Conservation (phyloP, 2,113 vertebrate genomes). For the Petrocephalus microphthalmus region DNA sequence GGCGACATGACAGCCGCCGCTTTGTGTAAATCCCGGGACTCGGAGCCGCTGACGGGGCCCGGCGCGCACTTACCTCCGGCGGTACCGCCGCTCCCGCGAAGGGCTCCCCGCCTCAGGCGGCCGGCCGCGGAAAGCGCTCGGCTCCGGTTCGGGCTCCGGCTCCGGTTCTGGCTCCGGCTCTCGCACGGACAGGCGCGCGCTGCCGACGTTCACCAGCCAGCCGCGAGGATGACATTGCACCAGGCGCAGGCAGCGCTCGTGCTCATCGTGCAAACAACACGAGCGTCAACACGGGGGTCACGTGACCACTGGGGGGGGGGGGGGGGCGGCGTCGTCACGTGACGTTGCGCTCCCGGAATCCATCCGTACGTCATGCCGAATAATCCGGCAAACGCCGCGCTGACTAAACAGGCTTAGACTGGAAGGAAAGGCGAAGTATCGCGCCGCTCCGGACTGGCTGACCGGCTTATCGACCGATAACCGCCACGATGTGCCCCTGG, state of each 20-base stretch:
- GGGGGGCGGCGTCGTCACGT: constrained; percentile 39
- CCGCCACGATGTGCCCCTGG: not conserved
- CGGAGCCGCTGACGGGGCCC: no score
- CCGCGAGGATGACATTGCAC: constrained; percentile 55
- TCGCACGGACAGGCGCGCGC: no score
- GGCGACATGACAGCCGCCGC: constrained; percentile 15
- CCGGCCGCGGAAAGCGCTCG: constrained; percentile 19
- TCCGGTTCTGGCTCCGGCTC: no score
- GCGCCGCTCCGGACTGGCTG: no score
- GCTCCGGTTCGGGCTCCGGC: not conserved
- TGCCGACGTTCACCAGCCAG: constrained; percentile 14
- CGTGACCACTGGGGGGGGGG: constrained; percentile 36
- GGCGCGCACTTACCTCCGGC: constrained; percentile 36
- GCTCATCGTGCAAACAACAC: constrained; percentile 33
- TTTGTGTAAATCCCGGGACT: not conserved
- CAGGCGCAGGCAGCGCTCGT: constrained; percentile 31
- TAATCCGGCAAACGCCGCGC: no score
- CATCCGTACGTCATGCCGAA: not conserved
- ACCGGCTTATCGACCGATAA: no score
- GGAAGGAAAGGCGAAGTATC: no score
- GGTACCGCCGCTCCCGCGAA: no score
- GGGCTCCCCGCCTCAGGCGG: no score
- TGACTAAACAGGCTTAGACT: no score
- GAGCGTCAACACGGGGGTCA: constrained; percentile 56
- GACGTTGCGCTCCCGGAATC: constrained; percentile 21